Conservation (phyloP, 2,113 vertebrate genomes). For the Equus quagga region DNA sequence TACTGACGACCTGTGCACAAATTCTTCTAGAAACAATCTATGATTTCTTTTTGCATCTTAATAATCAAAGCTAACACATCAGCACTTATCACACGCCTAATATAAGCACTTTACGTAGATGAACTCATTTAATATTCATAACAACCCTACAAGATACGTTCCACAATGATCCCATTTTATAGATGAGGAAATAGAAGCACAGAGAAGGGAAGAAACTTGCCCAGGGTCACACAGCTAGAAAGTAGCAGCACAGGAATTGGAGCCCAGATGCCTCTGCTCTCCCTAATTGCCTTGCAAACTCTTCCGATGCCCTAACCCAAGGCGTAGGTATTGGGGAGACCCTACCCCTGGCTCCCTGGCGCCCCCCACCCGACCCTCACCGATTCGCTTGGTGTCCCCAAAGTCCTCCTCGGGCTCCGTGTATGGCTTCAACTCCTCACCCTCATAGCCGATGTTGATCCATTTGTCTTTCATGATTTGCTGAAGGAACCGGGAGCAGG, state of each 20-base stretch:
- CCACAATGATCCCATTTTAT: neutral
- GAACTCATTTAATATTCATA: neutral
- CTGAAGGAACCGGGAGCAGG: conserved; percentile 76
- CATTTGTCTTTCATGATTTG: conserved; percentile 99
- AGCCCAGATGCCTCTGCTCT: neutral
- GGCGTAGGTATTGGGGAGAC: neutral
- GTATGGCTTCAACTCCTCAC: conserved; percentile 94
- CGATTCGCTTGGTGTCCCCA: conserved; percentile 91
- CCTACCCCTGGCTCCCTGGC: fast-evolving
- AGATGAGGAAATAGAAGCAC: neutral
- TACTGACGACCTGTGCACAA: neutral
- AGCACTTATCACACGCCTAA: neutral
- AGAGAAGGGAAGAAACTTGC: neutral
- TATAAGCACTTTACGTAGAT: neutral
- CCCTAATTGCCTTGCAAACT: fast-evolving
- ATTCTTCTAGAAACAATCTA: neutral
- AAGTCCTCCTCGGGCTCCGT: conserved; percentile 92
- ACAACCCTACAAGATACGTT: fast-evolving
- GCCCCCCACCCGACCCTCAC: conserved; percentile 76
- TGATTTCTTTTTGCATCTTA: neutral
- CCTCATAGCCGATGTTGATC: conserved; percentile 94
- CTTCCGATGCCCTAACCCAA: fast-evolving
- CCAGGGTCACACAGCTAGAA: neutral
- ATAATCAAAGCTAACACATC: neutral
- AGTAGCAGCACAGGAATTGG: fast-evolving